Percentiles rank a stretch among this genome's conserved stretches.
phyloP scores from a whole-genome alignment of 2,888 invertebrate genomes.

The Leuctra nigra region DNA sequence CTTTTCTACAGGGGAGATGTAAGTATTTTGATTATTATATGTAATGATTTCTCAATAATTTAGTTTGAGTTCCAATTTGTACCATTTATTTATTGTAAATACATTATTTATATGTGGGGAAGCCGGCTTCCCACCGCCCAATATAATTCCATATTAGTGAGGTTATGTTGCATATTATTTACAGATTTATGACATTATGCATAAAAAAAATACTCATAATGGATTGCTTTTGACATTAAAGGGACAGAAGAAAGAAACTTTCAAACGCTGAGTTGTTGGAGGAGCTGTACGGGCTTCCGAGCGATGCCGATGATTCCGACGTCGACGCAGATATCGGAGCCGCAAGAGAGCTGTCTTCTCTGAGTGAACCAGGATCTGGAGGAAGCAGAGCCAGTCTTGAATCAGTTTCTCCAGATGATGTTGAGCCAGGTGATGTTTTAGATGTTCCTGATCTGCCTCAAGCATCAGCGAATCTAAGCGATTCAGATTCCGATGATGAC shows the following conservation, averaged over 20 bases:
- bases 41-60: background rate
- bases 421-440: no score
- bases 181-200: background rate
- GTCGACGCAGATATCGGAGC: slow-evolving; percentile 4
- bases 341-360: background rate
- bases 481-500: background rate
- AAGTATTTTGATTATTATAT: background rate
- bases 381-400: background rate
- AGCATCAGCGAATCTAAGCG: background rate
- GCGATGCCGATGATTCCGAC: slow-evolving; percentile 3
- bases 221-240: background rate
- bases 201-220: background rate
- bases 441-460: background rate
- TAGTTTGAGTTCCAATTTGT: background rate
- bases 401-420: background rate
- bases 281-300: background rate
- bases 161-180: background rate
- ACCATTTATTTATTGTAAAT: background rate
- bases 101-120: background rate
- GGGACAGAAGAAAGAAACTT: background rate
- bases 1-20: background rate
- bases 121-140: slow-evolving; percentile 3
- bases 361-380: background rate
- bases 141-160: background rate
- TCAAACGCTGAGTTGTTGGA: background rate